Base-by-base conservation (phyloP, 1,140 invertebrate genomes). In the Drosophila tropicalis region DNA sequence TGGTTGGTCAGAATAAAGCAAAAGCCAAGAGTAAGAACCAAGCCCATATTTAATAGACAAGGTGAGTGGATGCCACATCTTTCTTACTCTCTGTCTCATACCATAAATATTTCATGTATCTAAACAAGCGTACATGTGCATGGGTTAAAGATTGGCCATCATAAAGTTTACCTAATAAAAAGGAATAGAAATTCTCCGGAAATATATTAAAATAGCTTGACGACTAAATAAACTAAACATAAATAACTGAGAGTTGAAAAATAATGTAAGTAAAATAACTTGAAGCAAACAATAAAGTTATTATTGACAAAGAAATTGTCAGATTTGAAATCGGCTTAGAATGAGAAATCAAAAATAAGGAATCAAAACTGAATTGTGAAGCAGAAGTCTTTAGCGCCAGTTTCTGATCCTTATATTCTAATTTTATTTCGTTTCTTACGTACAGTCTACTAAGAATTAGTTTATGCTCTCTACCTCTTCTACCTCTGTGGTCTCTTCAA, bases 21-120 rank as follows among this genome's bases (percentile, higher is more conserved):
- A 58, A 5, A 56, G 34, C 6, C 32, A 66, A 36, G 34, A 61
- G n/a, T 54, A 56, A 29, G 25, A 29, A 51, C 66, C 81, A 78
- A 81, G 67, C 82, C 73, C 81, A 77, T 64, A 57, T 62, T 51
- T 65, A 67, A 60, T 54, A 44, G 60, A 47, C 69, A 55, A 75
- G 72, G 64, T 75, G 72, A 75, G 72, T 22, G 22, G 17, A 51
- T 51, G 44, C 44, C 44, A 68, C 44, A 67, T 75, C 57, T 68
- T 73, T 68, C 68, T 22, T 22, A 1, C 4, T 22, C 44, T 51
- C 17, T 51, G 56, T 67, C 67, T 69, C 56, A 72, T 55, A 32
- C 54, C 44, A 70, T 74, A 81, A 84, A 85, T 67, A 84, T 77
- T 79, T 75, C 61, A 64, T 12, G 17, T 22, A 51, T 51, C 44